Base-by-base conservation (phyloP, 53 echinoderm and acorn worm genomes). In the Zoroaster sp. region DNA sequence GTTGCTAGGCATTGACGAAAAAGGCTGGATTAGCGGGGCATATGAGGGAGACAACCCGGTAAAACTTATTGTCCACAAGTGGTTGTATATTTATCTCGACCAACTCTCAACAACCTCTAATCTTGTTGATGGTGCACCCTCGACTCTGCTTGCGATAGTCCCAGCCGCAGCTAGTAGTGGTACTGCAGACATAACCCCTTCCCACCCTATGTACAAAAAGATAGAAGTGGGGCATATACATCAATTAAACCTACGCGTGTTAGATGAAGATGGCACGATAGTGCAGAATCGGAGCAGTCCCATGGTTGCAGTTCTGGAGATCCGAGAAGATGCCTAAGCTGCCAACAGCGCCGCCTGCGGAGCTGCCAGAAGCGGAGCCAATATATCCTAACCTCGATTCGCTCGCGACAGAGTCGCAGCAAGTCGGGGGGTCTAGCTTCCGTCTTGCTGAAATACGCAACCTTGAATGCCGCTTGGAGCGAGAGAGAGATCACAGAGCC, bases 21-120 rank as follows among this genome's bases (percentile, higher is more conserved):
- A 11, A n/a, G 66, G 17, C 37, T 81, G 66, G 66, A 40, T 81
- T 21, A 40, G n/a, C 23, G 66, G 25, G 25, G 66, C 5, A 66
- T 81, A 81, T 30, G 66, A 66, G 67, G 81, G 81, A 77, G 81
- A 66, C 67, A 81, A 41, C 40, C 81, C 66, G 40, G 44, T 31
- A 23, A 81, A 31, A 5, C 11, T 67, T 1, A 17, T 21, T 81
- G 31, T 38, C 42, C 67, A 65, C 42, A 66, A 42, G 66, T 81
- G 54, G 81, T 12, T 81, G 41, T 42, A 66, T 66, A 40, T 81
- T 41, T 30, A 81, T 28, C 81, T 81, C 66, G 81, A 81, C 43
- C 81, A 81, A 81, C 81, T 81, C 66, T 81, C 81, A 66, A 66
- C 81, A 25, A 42, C 9, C 67, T 81, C 81, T 43, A 81, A 81